A percentile compares a stretch with the other conserved stretches of the same genome.
These are phyloP conservation scores for Didymodactylos carnosus DNA, from an alignment of 2,888 invertebrate species.

Conservation along the genomic window DNA sequence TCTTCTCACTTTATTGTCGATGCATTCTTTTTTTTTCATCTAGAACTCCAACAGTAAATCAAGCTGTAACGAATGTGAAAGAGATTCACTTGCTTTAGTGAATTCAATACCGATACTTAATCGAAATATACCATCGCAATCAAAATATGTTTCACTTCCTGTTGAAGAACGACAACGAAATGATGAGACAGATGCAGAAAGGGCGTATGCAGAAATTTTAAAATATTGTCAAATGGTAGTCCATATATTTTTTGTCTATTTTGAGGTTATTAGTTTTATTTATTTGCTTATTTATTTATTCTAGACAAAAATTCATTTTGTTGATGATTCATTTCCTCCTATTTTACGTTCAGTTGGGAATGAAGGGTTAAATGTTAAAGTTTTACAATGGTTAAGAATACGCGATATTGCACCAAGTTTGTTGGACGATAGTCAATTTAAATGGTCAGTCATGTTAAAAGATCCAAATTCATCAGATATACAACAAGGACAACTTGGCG, in stretches of 20 bases:
- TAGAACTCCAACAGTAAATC: no score
- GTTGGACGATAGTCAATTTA: background rate
- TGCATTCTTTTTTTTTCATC: background rate
- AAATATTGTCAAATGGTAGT: background rate
- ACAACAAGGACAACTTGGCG: slow-evolving; percentile 9
- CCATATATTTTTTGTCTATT: background rate
- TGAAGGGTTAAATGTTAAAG: background rate
- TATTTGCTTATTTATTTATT: background rate
- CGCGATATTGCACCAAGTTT: background rate
- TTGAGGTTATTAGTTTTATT: background rate
- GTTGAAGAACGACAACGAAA: background rate
- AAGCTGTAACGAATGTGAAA: no score
- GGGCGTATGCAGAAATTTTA: background rate
- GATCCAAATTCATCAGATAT: slow-evolving; percentile 9
- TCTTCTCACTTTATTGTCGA: no score
- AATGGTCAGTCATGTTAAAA: slow-evolving; percentile 7
- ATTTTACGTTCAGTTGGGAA: background rate
- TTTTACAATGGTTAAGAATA: background rate
- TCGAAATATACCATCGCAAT: no score
- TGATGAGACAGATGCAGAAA: background rate
- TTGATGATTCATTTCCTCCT: slow-evolving; percentile 8
- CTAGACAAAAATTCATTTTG: background rate
- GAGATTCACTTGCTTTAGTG: background rate
- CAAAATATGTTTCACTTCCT: background rate
- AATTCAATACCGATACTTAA: background rate